Evolutionary conservation across 1,140 invertebrate species (phyloP).

Genomic region (Uloborus diversus): DNA sequence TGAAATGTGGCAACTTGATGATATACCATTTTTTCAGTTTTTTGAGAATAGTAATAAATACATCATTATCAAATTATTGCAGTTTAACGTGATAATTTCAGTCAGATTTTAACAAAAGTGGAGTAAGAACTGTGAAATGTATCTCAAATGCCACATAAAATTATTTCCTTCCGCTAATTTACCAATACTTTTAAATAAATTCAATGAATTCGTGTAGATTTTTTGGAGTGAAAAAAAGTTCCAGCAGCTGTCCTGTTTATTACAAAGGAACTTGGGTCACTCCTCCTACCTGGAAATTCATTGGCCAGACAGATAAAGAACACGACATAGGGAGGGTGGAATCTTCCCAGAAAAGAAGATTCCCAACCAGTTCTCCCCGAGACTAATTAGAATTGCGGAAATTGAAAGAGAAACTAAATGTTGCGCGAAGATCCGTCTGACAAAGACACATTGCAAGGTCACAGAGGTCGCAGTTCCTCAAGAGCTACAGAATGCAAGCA

Average conservation of each 20-base stretch:
- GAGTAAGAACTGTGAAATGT: no score
- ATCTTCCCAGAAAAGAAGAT: background rate
- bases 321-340: background rate
- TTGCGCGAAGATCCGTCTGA: slow-evolving; percentile 20
- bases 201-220: no score
- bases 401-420: slow-evolving; percentile 32
- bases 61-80: no score
- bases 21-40: no score
- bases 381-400: slow-evolving; percentile 35
- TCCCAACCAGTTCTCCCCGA: slow-evolving; percentile 17
- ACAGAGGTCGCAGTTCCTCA: background rate
- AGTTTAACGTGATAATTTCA: no score
- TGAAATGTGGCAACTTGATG: no score
- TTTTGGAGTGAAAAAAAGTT: background rate
- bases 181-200: no score
- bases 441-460: slow-evolving; percentile 36
- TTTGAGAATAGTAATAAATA: no score
- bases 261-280: slow-evolving; percentile 29
- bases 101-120: no score
- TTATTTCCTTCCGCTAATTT: no score
- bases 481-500: background rate
- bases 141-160: no score
- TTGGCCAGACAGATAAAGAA: slow-evolving; percentile 5
- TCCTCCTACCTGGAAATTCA: slow-evolving; percentile 39
- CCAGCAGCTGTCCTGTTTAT: background rate